Evolutionary conservation across 1,140 invertebrate genomes (phyloP).

Genomic region (Aricia agestis): DNA sequence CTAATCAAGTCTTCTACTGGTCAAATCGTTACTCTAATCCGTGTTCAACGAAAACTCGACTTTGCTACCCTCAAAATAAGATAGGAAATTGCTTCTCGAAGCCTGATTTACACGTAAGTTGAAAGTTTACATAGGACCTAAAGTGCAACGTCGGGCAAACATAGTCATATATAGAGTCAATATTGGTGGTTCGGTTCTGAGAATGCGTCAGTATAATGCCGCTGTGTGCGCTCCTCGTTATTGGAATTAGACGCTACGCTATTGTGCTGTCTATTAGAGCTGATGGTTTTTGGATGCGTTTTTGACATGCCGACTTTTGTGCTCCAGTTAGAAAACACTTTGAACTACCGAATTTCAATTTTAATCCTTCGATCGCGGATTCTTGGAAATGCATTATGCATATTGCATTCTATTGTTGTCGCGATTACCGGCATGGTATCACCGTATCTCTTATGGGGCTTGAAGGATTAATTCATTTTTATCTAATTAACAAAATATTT

Average conservation of each 20-base stretch:
- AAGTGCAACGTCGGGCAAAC: slow-evolving; percentile 71
- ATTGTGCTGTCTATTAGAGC: slow-evolving; percentile 8
- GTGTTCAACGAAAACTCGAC: slow-evolving; percentile 30
- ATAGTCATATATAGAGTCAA: slow-evolving; percentile 65
- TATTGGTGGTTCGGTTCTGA: slow-evolving; percentile 64
- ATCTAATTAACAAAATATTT: too few relatives aligned
- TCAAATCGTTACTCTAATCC: slow-evolving; percentile 42
- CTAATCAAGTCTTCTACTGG: slow-evolving; percentile 70
- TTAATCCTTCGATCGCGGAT: too few relatives aligned
- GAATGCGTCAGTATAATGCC: slow-evolving; percentile 65
- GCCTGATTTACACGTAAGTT: slow-evolving; percentile 57
- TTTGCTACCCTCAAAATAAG: slow-evolving; percentile 34
- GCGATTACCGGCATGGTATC: too few relatives aligned
- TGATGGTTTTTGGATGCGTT: not conserved
- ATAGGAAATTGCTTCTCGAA: slow-evolving; percentile 29
- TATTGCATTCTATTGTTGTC: too few relatives aligned
- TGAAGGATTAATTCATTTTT: too few relatives aligned
- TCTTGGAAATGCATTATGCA: too few relatives aligned
- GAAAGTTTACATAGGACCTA: slow-evolving; percentile 69
- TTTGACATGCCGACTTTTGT: not conserved
- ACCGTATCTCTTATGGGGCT: too few relatives aligned
- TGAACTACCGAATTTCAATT: too few relatives aligned
- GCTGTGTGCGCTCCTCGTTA: slow-evolving; percentile 69
- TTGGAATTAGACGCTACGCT: slow-evolving; percentile 52
- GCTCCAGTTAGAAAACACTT: too few relatives aligned